phyloP scores from a whole-genome alignment of 2,797 vertebrate genomes.

The Poeciliopsis presidionis region DNA sequence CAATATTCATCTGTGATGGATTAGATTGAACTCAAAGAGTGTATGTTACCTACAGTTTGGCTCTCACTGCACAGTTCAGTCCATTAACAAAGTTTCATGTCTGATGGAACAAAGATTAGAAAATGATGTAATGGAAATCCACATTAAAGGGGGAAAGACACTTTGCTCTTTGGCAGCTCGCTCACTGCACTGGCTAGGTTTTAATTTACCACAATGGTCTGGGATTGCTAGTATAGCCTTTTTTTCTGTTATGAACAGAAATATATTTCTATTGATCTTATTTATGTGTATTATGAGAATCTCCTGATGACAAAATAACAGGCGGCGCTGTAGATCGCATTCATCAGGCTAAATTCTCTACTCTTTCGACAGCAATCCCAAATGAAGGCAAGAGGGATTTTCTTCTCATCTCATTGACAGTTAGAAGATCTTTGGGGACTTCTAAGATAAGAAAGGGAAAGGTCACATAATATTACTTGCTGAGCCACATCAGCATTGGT shows the following conservation, averaged over 20 bases:
- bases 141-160: constrained; percentile 8
- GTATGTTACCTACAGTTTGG: constrained; percentile 46
- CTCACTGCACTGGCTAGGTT: constrained; percentile 3
- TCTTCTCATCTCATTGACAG: constrained; percentile 4
- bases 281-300: background rate
- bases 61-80: constrained; percentile 49
- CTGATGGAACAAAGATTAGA: constrained; percentile 44
- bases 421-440: constrained; percentile 5
- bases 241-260: background rate
- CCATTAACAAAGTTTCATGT: constrained; percentile 55
- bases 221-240: constrained; percentile 2
- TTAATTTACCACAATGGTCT: constrained; percentile 11
- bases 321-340: background rate
- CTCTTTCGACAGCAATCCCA: background rate
- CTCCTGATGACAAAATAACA: background rate
- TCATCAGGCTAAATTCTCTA: constrained; percentile 3
- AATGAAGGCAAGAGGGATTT: constrained; percentile 2
- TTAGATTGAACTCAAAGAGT: constrained; percentile 53
- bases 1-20: constrained; percentile 55
- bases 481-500: constrained; percentile 6
- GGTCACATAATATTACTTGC: constrained; percentile 9
- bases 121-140: constrained; percentile 33
- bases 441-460: constrained; percentile 5
- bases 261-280: background rate
- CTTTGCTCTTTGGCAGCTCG: constrained; percentile 7